Evolutionary conservation across 2,797 vertebrate genomes (phyloP).

Genomic region (Acanthornis magna): DNA sequence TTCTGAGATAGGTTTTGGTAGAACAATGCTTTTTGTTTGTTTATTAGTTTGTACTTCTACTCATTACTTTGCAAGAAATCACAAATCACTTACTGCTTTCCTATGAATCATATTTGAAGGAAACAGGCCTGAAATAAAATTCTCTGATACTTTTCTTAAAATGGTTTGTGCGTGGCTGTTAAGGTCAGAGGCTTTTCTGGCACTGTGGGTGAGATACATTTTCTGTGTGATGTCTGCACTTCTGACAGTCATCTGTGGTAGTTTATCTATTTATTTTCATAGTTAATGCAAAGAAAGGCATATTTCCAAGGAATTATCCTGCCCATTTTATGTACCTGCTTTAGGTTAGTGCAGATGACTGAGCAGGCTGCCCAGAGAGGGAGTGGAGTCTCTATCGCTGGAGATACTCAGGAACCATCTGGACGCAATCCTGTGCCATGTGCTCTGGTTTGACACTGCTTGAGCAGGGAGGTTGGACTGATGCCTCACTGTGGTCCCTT

Average conservation of each 20-base stretch:
- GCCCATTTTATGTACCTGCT: background rate
- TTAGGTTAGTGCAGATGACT: background rate
- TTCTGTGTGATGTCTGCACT: background rate
- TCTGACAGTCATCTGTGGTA: background rate
- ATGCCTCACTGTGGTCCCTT: background rate
- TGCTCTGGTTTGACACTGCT: background rate
- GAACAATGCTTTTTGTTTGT: background rate
- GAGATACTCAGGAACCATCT: background rate
- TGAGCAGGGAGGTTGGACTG: background rate
- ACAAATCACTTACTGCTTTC: background rate
- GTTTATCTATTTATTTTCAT: background rate
- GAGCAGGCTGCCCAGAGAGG: background rate
- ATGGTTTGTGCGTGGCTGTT: background rate
- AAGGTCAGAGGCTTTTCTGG: background rate
- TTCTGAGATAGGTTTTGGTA: background rate
- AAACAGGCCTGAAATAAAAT: background rate
- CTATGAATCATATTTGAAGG: background rate
- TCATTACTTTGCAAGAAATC: background rate
- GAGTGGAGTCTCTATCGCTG: fast-evolving
- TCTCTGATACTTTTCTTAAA: background rate
- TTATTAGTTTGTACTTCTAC: background rate
- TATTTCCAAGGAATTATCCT: background rate
- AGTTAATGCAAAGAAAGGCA: background rate
- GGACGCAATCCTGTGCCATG: background rate
- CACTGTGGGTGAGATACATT: background rate